phyloP scores from a whole-genome alignment of 1,140 invertebrate species.

The Trinorchestia longiramus region DNA sequence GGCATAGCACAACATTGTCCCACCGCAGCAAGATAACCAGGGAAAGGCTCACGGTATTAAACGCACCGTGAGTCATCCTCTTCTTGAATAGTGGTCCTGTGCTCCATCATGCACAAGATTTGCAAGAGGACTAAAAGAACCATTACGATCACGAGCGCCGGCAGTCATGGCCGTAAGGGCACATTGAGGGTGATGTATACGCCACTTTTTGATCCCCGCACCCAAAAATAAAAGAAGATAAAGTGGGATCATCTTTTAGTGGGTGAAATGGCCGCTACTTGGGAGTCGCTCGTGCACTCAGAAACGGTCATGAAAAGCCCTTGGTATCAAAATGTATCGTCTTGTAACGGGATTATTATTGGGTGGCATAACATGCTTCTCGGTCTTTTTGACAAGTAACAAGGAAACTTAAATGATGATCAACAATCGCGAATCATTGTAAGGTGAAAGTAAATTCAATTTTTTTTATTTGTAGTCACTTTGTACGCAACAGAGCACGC shows the following conservation, averaged over 20 bases:
- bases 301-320: background rate
- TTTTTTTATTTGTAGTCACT: background rate
- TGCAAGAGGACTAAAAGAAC: constrained; percentile 7
- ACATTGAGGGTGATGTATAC: background rate
- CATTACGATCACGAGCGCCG: constrained; percentile 4
- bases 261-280: background rate
- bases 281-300: background rate
- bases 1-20: no score
- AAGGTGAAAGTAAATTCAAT: background rate
- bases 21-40: background rate
- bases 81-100: background rate
- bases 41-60: background rate
- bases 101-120: background rate
- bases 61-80: background rate
- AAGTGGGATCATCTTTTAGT: background rate
- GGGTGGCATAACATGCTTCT: background rate
- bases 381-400: background rate
- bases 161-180: background rate
- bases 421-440: background rate
- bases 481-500: background rate
- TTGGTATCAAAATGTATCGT: background rate
- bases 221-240: background rate
- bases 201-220: background rate
- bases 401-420: background rate
- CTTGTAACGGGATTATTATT: background rate